Base-by-base conservation (phyloP, 1,140 invertebrate species). In the Bombus impatiens region DNA sequence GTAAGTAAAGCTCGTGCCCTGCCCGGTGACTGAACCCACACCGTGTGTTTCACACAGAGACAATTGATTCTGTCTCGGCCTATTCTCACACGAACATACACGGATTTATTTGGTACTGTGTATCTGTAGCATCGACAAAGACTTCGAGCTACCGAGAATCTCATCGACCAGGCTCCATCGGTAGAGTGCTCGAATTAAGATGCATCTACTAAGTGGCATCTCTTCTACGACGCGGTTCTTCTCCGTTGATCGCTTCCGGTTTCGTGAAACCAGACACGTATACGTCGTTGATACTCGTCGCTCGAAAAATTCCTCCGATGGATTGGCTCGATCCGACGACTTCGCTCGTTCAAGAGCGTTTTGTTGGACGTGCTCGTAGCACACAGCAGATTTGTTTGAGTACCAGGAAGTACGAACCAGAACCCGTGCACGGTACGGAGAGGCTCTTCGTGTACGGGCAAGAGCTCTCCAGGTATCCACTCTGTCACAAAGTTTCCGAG, bases 1-100 rank as follows among this genome's bases (percentile, higher is more conserved):
- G 89, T 77, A 88, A 92, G 86, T 81, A 78, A 91, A 86, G 85
- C 90, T 92, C 91, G 89, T 92, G 90, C 89, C 88, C 86, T 89
- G 90, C 83, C 88, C 91, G 91, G 91, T 92, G 91, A 92, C 91
- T 92, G 91, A 92, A 92, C 91, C 91, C 91, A 91, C 89, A 89
- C 90, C 75, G 84, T 82, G 87, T 86, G 76, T 86, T 86, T 90
- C 87, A 76, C 81, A 79, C 83, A 86, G 42, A 18, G 10, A 62
- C 71, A 84, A 72, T 44, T 40, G 47, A 67, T 59, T 32, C 70
- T 44, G 37, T n/a, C 76, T 25, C 53, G 59, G 35, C 59, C 77
- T 72, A 76, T 75, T 84, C 71, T n/a, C 79, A 3, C 71, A 80
- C 53, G 18, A 32, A 68, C 57, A 10, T 25, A 70, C 35, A 70